Evolutionary conservation across 2,113 vertebrate species (phyloP).

Genomic region (Apteryx owenii): DNA sequence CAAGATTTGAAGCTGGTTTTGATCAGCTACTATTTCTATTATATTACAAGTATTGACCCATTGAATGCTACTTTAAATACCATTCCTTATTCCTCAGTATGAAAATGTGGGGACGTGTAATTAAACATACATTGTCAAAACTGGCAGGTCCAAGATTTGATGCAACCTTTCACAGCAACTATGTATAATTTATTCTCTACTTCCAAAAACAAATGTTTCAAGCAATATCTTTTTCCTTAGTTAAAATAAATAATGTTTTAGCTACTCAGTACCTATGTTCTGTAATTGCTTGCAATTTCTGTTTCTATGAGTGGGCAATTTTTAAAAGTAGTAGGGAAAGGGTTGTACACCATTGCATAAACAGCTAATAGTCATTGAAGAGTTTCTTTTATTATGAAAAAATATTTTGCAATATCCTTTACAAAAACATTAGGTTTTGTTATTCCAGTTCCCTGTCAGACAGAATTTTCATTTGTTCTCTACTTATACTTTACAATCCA

Average conservation of each 20-base stretch:
- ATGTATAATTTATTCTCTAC: neutral
- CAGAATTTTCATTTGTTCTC: neutral
- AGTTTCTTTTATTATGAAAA: neutral
- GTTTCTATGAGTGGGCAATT: neutral
- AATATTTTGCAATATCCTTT: neutral
- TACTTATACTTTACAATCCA: neutral
- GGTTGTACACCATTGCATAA: neutral
- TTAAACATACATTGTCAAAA: neutral
- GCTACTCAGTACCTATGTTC: neutral
- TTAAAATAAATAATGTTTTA: neutral
- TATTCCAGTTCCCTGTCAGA: neutral
- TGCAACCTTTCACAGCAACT: neutral
- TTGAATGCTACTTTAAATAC: neutral
- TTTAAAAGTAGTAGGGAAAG: neutral
- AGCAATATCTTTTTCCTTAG: neutral
- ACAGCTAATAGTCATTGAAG: neutral
- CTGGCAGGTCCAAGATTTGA: neutral
- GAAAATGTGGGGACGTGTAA: neutral
- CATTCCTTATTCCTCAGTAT: neutral
- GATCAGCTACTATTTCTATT: neutral
- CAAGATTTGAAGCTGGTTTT: slow-evolving; percentile 21
- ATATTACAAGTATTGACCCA: neutral
- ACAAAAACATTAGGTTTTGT: neutral
- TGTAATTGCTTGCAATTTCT: neutral
- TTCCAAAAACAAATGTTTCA: neutral